These are phyloP conservation scores for Rhopilema esculentum DNA, from an alignment of 30 jellyfish, hydroid and myxozoan species.

Conservation along the genomic window DNA sequence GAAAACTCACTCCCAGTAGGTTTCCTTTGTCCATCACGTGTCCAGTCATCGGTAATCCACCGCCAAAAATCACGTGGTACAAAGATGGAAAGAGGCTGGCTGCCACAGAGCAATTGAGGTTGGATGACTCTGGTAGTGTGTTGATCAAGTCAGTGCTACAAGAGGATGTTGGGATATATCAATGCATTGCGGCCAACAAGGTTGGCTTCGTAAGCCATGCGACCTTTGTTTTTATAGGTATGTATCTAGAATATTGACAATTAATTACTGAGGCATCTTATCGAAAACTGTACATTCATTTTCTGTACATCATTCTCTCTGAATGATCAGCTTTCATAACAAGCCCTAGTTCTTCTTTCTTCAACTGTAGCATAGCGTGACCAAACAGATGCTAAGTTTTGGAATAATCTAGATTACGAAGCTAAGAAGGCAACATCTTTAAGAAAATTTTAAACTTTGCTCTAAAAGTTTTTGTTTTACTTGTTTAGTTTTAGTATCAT, in stretches of 20 bases:
- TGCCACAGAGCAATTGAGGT: neutral
- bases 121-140: neutral
- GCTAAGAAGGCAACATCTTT: too few species aligned
- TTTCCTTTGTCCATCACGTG: conserved; percentile 7
- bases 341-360: too few species aligned
- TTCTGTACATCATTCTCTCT: too few species aligned
- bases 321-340: too few species aligned
- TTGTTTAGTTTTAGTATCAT: too few species aligned
- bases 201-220: conserved; percentile 36
- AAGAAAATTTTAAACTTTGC: too few species aligned
- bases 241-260: neutral
- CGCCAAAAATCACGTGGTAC: conserved; percentile 61
- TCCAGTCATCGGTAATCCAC: conserved; percentile 45
- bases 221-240: conserved; percentile 41
- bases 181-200: conserved; percentile 67
- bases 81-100: conserved; percentile 30
- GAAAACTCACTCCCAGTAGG: conserved; percentile 11
- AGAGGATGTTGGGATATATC: conserved; percentile 63
- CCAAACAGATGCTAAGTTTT: too few species aligned
- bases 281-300: too few species aligned
- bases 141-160: neutral
- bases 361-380: too few species aligned
- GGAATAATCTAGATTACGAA: too few species aligned
- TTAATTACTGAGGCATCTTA: too few species aligned
- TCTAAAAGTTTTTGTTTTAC: too few species aligned